These are phyloP conservation scores for Eunapius fragilis DNA, from an alignment of 37 sponge, comb jelly and placozoan genomes.

Conservation along the genomic window DNA sequence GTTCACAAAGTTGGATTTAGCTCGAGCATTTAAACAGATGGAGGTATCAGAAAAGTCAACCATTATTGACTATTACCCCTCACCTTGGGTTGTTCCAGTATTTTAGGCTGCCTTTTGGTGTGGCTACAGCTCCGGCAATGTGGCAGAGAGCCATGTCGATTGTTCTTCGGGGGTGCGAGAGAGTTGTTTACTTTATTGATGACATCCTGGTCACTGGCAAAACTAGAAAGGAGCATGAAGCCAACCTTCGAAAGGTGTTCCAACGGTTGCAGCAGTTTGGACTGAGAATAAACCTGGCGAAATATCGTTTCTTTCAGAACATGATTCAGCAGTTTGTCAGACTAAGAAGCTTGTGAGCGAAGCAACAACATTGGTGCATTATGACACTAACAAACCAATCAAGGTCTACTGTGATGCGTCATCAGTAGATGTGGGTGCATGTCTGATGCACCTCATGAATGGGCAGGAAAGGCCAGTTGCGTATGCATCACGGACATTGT, in stretches of 20 bases:
- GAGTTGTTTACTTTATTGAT: slow-evolving; percentile 3
- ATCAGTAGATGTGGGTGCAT: too few relatives aligned
- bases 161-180: slow-evolving; percentile 8
- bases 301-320: not conserved
- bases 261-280: slow-evolving; percentile 6
- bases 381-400: too few relatives aligned
- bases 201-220: not conserved
- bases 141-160: slow-evolving; percentile 34
- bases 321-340: too few relatives aligned
- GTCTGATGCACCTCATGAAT: too few relatives aligned
- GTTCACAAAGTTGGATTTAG: slow-evolving; percentile 15
- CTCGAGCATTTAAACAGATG: slow-evolving; percentile 27
- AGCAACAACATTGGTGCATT: too few relatives aligned
- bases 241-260: not conserved
- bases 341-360: too few relatives aligned
- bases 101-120: slow-evolving; percentile 6
- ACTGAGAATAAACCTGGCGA: not conserved
- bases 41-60: not conserved
- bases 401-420: too few relatives aligned
- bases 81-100: slow-evolving; percentile 15
- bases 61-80: not conserved
- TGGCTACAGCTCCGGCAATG: slow-evolving; percentile 27
- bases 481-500: too few relatives aligned
- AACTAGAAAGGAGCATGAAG: not conserved
- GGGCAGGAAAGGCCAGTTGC: too few relatives aligned